Conservation (phyloP, 2,113 vertebrate species). For the Eleginops maclovinus region DNA sequence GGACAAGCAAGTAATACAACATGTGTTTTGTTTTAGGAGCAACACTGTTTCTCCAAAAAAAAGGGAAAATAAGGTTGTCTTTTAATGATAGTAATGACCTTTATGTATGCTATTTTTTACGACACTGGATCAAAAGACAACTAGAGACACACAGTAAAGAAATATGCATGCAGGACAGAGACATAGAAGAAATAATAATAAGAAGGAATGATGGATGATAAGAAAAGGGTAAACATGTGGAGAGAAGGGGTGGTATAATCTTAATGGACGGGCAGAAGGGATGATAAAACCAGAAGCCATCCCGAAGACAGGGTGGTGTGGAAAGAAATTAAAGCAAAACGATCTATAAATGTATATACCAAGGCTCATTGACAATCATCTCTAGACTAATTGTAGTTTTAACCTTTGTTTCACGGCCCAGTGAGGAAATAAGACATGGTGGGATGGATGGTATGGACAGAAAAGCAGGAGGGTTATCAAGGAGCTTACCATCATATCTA, state of each 20-base stretch:
- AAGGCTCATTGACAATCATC: slow-evolving; percentile 24
- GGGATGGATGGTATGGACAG: neutral
- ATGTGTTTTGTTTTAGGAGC: too few relatives aligned
- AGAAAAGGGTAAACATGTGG: neutral
- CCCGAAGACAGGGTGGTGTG: neutral
- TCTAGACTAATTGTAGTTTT: neutral
- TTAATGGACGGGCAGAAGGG: neutral
- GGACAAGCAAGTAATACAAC: too few relatives aligned
- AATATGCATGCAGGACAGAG: neutral
- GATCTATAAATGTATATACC: neutral
- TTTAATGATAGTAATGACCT: neutral
- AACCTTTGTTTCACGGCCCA: neutral
- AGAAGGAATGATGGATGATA: neutral
- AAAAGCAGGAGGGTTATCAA: slow-evolving; percentile 20
- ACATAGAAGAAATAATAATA: neutral
- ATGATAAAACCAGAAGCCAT: neutral
- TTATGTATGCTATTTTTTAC: neutral
- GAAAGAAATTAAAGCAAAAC: neutral
- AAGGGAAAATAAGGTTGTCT: neutral
- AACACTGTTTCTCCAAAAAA: too few relatives aligned
- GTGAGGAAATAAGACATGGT: neutral
- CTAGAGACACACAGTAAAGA: neutral
- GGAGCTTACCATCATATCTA: slow-evolving; percentile 66
- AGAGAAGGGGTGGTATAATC: neutral
- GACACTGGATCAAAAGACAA: neutral